Conservation (phyloP, 2,888 invertebrate species). For the Gnatocerus cornutus region DNA sequence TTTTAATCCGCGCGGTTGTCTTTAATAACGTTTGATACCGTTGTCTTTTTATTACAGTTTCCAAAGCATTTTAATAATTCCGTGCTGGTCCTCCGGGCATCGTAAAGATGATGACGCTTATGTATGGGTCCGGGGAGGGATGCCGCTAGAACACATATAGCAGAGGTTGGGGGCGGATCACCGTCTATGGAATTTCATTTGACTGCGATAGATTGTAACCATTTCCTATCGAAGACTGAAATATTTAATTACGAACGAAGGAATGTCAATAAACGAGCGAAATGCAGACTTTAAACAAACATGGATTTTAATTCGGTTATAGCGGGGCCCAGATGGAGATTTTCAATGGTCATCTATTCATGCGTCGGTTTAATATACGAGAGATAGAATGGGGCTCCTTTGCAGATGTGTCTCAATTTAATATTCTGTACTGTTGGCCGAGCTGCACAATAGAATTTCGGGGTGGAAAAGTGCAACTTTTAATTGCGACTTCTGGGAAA, state of each 20-base stretch:
- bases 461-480: slow-evolving; percentile 8
- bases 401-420: neutral
- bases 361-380: neutral
- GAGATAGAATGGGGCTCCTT: neutral
- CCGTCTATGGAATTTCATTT: slow-evolving; percentile 40
- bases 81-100: slow-evolving; percentile 35
- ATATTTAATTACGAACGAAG: slow-evolving; percentile 38
- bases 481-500: slow-evolving; percentile 3
- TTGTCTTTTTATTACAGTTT: slow-evolving; percentile 42
- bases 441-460: neutral
- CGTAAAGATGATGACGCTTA: slow-evolving; percentile 41
- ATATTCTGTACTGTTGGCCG: neutral
- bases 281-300: slow-evolving; percentile 18
- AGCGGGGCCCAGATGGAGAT: neutral
- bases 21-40: slow-evolving; percentile 42
- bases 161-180: slow-evolving; percentile 8
- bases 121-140: slow-evolving; percentile 19
- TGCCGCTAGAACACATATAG: slow-evolving; percentile 23
- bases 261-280: neutral
- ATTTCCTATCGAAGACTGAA: slow-evolving; percentile 39
- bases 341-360: slow-evolving; percentile 17
- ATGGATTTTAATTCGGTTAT: slow-evolving; percentile 7
- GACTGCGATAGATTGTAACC: slow-evolving; percentile 39
- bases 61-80: slow-evolving; percentile 37
- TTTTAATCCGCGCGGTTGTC: slow-evolving; percentile 29